Evolutionary conservation across 2,113 vertebrate species (phyloP).

Genomic region (Microcebus tavaratra): DNA sequence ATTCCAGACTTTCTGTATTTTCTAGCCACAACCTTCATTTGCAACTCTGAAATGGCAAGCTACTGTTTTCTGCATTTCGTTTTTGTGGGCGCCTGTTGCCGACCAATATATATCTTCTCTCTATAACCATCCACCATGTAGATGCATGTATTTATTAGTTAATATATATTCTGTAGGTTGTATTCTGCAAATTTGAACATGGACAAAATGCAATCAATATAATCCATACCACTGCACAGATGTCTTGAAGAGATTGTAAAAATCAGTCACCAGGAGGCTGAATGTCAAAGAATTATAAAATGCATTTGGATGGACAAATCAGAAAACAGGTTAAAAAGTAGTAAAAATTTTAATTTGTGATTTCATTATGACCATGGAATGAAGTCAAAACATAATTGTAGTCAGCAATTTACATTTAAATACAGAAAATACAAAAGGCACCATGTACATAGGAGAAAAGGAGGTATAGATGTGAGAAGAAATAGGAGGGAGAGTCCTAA

Average conservation of each 20-base stretch:
- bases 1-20: constrained; percentile 55
- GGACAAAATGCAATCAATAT: constrained; percentile 25
- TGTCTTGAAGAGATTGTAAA: constrained; percentile 68
- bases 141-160: constrained; percentile 63
- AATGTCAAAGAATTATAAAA: constrained; percentile 51
- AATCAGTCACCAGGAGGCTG: constrained; percentile 45
- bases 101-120: constrained; percentile 22
- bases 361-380: constrained; percentile 51
- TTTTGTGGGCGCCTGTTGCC: constrained; percentile 31
- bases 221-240: constrained; percentile 56
- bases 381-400: constrained; percentile 60
- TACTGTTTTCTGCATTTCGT: constrained; percentile 31
- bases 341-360: constrained; percentile 60
- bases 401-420: constrained; percentile 68
- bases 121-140: not conserved
- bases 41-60: constrained; percentile 41
- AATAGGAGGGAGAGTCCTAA: constrained; percentile 69
- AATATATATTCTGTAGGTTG: constrained; percentile 67
- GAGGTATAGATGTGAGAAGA: constrained; percentile 55
- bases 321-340: constrained; percentile 28
- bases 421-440: constrained; percentile 50
- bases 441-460: constrained; percentile 52
- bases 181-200: constrained; percentile 50
- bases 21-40: constrained; percentile 31
- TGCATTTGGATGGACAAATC: constrained; percentile 23